Base-by-base conservation (phyloP, 2,113 vertebrate species). In the Larimichthys crocea region DNA sequence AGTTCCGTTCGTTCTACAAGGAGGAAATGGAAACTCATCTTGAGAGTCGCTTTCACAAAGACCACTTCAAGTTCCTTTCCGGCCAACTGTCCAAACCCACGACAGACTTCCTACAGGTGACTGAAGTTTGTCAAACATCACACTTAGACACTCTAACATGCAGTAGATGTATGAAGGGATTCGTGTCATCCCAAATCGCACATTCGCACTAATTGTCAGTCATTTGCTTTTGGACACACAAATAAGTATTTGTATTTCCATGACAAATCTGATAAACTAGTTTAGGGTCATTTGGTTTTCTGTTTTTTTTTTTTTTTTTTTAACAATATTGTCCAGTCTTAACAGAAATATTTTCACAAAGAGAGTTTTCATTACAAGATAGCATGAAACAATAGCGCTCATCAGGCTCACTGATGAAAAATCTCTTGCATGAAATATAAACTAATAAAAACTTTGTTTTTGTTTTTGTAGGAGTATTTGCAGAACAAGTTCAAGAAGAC, bases 1-100 rank as follows among this genome's bases (percentile, higher is more conserved):
- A 98, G 82, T 98, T 96, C 57, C 97, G 97, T 3, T 97, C 98
- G 0, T 98, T 98, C 89, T 98, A 98, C 20, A 96, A 96, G 1
- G 97, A 98, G 0, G 97, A 98, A 76, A 97, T 99, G 97, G 90
- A 86, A 44, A 82, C 56, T 50, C 98, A 99, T 74, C 94, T 99
- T 0, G 96, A 97, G 52, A 99, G 98, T 87, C 96, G 95, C 59
- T 99, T 99, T 89, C 98, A 99, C 69, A 97, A 97, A 89, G 97
- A 99, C 9, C 97, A 98, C 60, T 97, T 99, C 80, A 96, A 96
- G 81, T 98, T 96, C 9, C 95, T 99, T 0, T 95, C 96, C 24
- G 95, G 93, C 71, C 97, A 98, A 55, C 86, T 99, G 65, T 96
- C 97, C 2, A 97, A 97, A 49, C 97, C 97, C 78, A 97, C 96